Percentiles rank a stretch among this genome's conserved stretches.
Evolutionary conservation across 2,113 vertebrate species (phyloP).

Genomic region (Ageneiosus marmoratus): DNA sequence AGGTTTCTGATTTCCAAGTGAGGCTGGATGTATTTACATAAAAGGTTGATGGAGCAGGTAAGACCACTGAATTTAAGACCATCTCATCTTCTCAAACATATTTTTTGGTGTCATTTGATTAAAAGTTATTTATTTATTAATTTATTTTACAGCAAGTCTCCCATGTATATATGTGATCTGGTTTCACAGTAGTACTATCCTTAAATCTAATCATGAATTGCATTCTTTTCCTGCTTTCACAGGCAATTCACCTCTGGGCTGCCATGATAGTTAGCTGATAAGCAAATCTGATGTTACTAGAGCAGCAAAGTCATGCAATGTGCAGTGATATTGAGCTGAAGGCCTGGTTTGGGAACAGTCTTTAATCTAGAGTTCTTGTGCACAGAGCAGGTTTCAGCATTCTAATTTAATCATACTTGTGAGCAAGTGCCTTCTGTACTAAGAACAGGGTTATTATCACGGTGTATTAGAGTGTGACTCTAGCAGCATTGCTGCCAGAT

Average conservation of each 20-base stretch:
- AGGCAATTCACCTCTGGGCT: background rate
- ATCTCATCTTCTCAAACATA: background rate
- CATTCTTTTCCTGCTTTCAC: background rate
- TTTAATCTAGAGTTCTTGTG: background rate
- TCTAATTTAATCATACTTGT: constrained; percentile 1
- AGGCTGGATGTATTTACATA: background rate
- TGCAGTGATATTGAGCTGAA: background rate
- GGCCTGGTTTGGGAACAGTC: background rate
- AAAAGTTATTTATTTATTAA: background rate
- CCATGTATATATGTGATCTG: background rate
- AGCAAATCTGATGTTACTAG: background rate
- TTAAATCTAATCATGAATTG: background rate
- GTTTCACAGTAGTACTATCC: background rate
- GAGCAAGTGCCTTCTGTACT: background rate
- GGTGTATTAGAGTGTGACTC: constrained; percentile 5
- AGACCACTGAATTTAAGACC: background rate
- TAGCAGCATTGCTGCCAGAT: constrained; percentile 19
- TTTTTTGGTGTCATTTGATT: background rate
- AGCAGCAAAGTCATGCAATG: background rate
- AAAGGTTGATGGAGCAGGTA: background rate
- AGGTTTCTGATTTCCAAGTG: background rate
- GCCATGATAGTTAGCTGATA: background rate
- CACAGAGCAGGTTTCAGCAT: background rate
- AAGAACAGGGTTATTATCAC: background rate
- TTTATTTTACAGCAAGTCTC: background rate